Percentiles rank a stretch among this genome's conserved stretches.
Conservation (phyloP, 2,113 vertebrate species). For the Dipodomys stephensi region DNA sequence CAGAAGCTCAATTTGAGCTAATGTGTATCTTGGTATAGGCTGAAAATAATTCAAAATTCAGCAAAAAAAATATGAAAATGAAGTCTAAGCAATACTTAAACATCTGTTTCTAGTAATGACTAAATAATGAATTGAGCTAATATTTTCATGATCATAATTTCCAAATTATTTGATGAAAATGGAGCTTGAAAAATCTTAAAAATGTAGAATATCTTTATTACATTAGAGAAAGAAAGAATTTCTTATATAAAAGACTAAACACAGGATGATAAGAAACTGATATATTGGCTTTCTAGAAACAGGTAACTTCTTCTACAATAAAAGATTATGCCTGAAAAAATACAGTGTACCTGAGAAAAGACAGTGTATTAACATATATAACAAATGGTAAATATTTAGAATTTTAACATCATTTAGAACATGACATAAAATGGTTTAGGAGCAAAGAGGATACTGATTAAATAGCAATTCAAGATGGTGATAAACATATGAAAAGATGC, state of each 20-base stretch:
- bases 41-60: background rate
- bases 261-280: background rate
- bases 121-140: conserved; percentile 10
- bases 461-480: background rate
- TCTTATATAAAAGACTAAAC: background rate
- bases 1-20: background rate
- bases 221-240: background rate
- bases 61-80: background rate
- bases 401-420: conserved; percentile 17
- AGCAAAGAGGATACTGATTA: conserved; percentile 23
- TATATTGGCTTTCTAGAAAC: background rate
- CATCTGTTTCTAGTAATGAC: conserved; percentile 6
- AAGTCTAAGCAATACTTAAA: background rate
- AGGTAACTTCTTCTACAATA: background rate
- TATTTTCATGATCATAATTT: background rate
- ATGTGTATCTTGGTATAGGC: background rate
- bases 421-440: background rate
- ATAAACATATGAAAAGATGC: background rate
- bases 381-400: background rate
- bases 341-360: background rate
- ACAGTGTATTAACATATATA: background rate
- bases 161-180: conserved; percentile 6
- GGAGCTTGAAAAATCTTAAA: background rate
- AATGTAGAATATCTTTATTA: background rate
- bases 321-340: background rate